These are phyloP conservation scores for Lydus trimaculatus DNA, from an alignment of 2,888 invertebrate genomes.

Conservation along the genomic window DNA sequence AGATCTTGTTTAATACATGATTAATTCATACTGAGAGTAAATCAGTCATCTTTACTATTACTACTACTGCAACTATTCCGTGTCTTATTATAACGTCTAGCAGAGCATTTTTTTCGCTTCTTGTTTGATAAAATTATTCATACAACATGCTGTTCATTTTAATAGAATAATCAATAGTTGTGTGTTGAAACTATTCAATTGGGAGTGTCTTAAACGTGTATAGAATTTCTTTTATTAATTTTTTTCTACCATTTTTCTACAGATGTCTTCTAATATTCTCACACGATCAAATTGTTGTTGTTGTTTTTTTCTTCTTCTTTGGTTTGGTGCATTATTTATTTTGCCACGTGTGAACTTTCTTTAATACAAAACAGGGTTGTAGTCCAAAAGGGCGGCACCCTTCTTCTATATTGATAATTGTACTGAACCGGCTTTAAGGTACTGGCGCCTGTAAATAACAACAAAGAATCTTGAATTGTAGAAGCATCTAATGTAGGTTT, in stretches of 20 bases:
- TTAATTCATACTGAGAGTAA: slow-evolving; percentile 23
- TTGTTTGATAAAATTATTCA: neutral
- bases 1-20: slow-evolving; percentile 31
- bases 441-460: too few species aligned
- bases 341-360: slow-evolving; percentile 32
- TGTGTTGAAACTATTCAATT: slow-evolving; percentile 12
- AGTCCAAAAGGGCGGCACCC: slow-evolving; percentile 34
- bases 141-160: slow-evolving; percentile 23
- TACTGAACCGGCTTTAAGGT: neutral
- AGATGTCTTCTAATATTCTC: slow-evolving; percentile 31
- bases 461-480: too few species aligned
- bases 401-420: slow-evolving; percentile 38
- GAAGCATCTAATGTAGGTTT: too few species aligned
- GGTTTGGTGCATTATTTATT: slow-evolving; percentile 16
- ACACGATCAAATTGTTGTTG: slow-evolving; percentile 18
- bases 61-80: neutral
- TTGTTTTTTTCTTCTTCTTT: too few species aligned
- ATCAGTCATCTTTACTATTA: neutral
- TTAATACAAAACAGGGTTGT: slow-evolving; percentile 19
- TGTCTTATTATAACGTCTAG: neutral
- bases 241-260: slow-evolving; percentile 16
- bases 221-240: slow-evolving; percentile 25
- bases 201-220: neutral
- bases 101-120: neutral
- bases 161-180: slow-evolving; percentile 22